Evolutionary conservation across 2,888 invertebrate species (phyloP).

Genomic region (Rambutsinella grinnellia): DNA sequence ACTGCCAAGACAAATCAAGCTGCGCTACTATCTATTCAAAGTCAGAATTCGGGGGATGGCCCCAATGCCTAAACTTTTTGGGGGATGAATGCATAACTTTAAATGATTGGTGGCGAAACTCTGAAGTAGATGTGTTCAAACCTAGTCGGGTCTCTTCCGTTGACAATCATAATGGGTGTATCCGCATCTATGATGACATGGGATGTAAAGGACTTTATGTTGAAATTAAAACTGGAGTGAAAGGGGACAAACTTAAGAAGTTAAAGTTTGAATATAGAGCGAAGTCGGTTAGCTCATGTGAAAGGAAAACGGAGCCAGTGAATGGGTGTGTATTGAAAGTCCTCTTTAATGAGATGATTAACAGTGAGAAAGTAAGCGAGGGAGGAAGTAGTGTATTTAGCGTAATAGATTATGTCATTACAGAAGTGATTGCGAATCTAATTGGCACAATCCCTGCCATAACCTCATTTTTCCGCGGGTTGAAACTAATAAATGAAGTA

Average conservation of each 20-base stretch:
- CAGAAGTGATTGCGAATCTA: no score
- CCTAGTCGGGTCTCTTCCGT: no score
- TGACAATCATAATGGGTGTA: no score
- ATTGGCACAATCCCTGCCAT: background rate
- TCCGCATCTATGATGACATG: background rate
- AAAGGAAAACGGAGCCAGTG: background rate
- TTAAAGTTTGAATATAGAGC: background rate
- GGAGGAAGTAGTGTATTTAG: no score
- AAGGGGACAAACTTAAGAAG: background rate
- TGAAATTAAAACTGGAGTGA: background rate
- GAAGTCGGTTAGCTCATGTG: background rate
- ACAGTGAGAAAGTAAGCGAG: background rate
- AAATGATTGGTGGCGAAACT: no score
- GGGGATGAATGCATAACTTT: no score
- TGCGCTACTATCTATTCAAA: background rate
- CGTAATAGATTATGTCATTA: no score
- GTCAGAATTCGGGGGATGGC: background rate
- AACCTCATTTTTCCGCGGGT: background rate
- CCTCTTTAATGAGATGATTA: background rate
- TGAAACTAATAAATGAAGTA: background rate
- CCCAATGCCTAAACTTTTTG: background rate
- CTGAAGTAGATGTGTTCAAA: no score
- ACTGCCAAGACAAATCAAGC: background rate
- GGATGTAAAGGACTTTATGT: background rate
- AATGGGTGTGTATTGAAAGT: background rate